Evolutionary conservation across 2,888 invertebrate species (phyloP).

Genomic region (Drosophila paramelanica): DNA sequence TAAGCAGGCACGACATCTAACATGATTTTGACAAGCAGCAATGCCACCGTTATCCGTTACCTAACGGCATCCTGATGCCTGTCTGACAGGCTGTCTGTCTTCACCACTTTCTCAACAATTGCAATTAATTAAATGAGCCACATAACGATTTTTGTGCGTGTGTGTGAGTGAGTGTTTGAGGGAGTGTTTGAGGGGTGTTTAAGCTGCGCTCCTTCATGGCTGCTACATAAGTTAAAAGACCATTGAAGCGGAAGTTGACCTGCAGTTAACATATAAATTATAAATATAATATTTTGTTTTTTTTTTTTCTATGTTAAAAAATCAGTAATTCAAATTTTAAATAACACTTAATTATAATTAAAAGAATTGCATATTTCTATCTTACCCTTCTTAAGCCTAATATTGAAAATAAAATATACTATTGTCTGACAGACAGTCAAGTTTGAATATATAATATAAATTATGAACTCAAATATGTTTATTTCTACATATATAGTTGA

Average conservation of each 20-base stretch:
- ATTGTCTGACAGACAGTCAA: too few species aligned
- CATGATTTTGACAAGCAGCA: slow-evolving; percentile 30
- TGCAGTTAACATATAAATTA: not conserved
- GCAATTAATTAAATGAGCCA: slow-evolving; percentile 59
- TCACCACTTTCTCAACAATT: slow-evolving; percentile 40
- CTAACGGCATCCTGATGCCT: slow-evolving; percentile 14
- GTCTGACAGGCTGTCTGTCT: slow-evolving; percentile 45
- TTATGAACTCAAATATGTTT: not conserved
- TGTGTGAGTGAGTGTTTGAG: not conserved
- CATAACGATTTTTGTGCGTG: slow-evolving; percentile 3
- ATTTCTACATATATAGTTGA: too few species aligned
- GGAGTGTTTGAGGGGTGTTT: not conserved
- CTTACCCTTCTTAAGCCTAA: not conserved
- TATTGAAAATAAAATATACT: too few species aligned
- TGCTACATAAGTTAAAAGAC: not conserved
- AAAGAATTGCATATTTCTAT: too few species aligned
- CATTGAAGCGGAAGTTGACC: not conserved
- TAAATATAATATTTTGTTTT: too few species aligned
- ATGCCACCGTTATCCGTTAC: slow-evolving; percentile 20
- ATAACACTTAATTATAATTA: too few species aligned
- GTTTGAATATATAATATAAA: not conserved
- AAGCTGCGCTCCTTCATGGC: not conserved
- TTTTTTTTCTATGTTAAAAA: too few species aligned
- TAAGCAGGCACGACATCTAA: slow-evolving; percentile 33
- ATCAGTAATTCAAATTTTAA: too few species aligned